Base-by-base conservation (phyloP, 2,888 invertebrate genomes). In the Conomelus anceps region DNA sequence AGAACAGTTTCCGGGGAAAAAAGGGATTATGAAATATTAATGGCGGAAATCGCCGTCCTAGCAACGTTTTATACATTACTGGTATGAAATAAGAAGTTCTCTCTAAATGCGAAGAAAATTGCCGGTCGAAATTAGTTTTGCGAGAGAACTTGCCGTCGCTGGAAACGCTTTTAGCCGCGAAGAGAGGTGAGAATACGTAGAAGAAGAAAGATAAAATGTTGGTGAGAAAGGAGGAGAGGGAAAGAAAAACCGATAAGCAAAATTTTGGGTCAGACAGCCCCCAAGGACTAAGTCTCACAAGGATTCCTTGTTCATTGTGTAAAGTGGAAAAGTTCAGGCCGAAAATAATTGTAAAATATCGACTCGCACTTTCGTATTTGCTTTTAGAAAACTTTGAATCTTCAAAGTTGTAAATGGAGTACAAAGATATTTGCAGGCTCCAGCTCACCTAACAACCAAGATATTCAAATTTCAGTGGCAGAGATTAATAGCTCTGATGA, bases 11-110 rank as follows among this genome's bases (percentile, higher is more conserved):
- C 63, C n/a, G 63, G 63, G n/a, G 63, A 63, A 63, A 63, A 63
- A 63, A 63, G 63, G 63, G 86, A 86, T 86, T 86, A 86, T 86
- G 86, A 86, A 86, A 86, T 86, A 86, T 86, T 86, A 86, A 86
- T 86, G 86, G 86, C 22, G 86, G 29, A 86, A 86, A 86, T 86
- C 86, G 86, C 86, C 63, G 63, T 63, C 63, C 63, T 63, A 63
- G 63, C 63, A 63, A 63, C 63, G 63, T 63, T 63, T 63, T 63
- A 63, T 63, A 63, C 63, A 63, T 63, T 63, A 63, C 63, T 63
- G 63, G 63, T 63, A 63, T 63, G 63, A 63, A 63, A 63, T 63
- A 63, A 63, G 63, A 63, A 63, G 63, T 63, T 63, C 63, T 63
- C 63, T 63, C 11, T 13, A 63, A 63, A 63, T 63, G 63, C 63